Evolutionary conservation across 2,797 vertebrate genomes (phyloP).

Genomic region (Bradypodion pumilum): DNA sequence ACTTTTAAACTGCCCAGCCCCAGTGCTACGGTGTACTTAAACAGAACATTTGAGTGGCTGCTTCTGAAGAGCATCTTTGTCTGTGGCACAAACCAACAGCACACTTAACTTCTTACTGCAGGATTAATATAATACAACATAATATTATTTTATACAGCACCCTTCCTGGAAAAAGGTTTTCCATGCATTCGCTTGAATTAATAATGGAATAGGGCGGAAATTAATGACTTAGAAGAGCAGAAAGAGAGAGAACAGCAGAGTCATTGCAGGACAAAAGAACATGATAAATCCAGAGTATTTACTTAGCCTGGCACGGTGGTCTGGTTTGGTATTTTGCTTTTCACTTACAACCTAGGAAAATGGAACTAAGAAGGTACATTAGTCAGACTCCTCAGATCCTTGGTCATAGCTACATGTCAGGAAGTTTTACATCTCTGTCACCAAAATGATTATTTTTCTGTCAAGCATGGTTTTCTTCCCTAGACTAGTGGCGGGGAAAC

Average conservation of each 20-base stretch:
- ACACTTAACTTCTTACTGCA: not conserved
- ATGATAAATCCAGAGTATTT: constrained; percentile 14
- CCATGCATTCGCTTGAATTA: constrained; percentile 24
- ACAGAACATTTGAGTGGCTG: not conserved
- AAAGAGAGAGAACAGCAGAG: constrained; percentile 22
- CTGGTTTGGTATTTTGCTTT: not conserved
- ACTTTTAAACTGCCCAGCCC: not conserved
- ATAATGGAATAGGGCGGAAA: constrained; percentile 35
- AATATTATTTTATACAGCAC: constrained; percentile 13
- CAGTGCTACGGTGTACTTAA: not conserved
- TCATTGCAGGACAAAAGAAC: constrained; percentile 16
- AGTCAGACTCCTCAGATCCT: not conserved
- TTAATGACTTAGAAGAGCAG: constrained; percentile 44
- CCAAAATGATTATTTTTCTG: constrained; percentile 4
- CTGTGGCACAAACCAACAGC: not conserved
- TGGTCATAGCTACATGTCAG: not conserved
- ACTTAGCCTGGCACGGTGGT: not conserved
- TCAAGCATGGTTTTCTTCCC: not conserved
- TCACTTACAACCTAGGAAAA: constrained; percentile 17
- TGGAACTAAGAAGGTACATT: not conserved
- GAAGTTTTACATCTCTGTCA: constrained; percentile 13
- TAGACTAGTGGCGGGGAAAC: not conserved
- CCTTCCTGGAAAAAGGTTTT: constrained; percentile 29
- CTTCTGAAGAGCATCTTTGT: not conserved
- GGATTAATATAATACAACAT: rapidly evolving